These are phyloP conservation scores for Rhynchonycteris naso DNA, from an alignment of 2,797 vertebrate genomes.

Conservation along the genomic window DNA sequence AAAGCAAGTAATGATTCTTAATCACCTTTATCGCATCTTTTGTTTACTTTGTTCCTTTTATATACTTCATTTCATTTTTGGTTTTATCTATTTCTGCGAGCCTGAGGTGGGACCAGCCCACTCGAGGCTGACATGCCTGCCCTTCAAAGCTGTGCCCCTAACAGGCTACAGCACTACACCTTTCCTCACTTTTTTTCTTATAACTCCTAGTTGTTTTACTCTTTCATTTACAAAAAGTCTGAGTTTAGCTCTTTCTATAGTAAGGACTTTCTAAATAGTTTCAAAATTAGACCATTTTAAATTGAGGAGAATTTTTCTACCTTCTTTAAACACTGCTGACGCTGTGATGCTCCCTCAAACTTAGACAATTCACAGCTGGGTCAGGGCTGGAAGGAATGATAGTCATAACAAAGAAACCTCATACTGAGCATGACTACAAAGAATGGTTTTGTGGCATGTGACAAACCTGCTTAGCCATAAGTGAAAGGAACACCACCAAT, in stretches of 20 bases:
- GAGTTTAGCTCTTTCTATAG: background rate
- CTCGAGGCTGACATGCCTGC: accelerated
- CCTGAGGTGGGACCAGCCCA: background rate
- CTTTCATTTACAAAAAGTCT: background rate
- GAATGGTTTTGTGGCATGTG: conserved; percentile 72
- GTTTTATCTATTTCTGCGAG: background rate
- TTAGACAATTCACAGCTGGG: background rate
- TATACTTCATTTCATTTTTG: background rate
- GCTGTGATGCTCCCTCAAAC: background rate
- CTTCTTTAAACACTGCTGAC: conserved; percentile 1
- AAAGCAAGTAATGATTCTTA: conserved; percentile 24
- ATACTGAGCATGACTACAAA: conserved; percentile 26
- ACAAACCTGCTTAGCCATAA: conserved; percentile 58
- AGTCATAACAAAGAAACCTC: conserved; percentile 48
- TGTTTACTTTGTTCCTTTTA: background rate
- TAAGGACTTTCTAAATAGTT: background rate
- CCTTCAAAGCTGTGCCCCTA: background rate
- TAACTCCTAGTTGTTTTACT: background rate
- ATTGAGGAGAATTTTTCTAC: background rate
- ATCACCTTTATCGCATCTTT: background rate
- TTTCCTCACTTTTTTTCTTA: background rate
- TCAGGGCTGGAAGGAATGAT: background rate
- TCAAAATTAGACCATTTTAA: background rate
- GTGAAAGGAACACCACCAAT: conserved; percentile 30
- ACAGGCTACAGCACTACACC: background rate